Base-by-base conservation (phyloP, 1,140 invertebrate species). In the Panulirus ornatus region DNA sequence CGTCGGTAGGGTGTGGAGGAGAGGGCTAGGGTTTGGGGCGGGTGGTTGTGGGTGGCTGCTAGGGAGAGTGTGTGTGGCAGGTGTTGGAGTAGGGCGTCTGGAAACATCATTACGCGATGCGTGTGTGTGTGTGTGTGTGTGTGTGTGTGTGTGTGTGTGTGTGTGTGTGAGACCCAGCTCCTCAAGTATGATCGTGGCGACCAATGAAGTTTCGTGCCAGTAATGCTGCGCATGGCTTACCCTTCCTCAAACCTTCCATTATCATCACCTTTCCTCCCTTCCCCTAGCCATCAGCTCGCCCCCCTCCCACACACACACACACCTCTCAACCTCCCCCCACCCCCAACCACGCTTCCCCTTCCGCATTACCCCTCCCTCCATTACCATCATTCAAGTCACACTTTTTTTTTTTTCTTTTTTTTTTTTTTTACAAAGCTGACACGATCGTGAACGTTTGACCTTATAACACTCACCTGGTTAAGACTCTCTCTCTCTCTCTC, bases 41-140 rank as follows among this genome's bases (percentile, higher is more conserved):
- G 16, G 51, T 58, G 51, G 9, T 9, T 58, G 51, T 58, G 51
- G 9, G 51, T 58, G 51, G 9, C 9, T 58, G 51, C 22, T 9
- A 14, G 51, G 9, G 51, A 14, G 51, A 14, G 51, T 58, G 51
- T 58, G 58, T 63, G 58, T 63, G 58, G n/a, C n/a, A n/a, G n/a
- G n/a, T n/a, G n/a, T n/a, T n/a, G n/a, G n/a, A n/a, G n/a, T n/a
- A n/a, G n/a, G n/a, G n/a, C n/a, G n/a, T n/a, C n/a, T n/a, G n/a
- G n/a, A n/a, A n/a, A n/a, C n/a, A n/a, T n/a, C n/a, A n/a, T n/a
- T n/a, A n/a, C n/a, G n/a, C 19, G 19, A 27, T 63, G 58, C 27
- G 58, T 63, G 58, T 71, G 58, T 63, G 58, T 63, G 58, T 63
- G 58, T 63, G 58, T 63, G 58, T 63, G 58, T 63, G 58, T 63